A percentile compares a stretch with the other conserved stretches of the same genome.
These are phyloP conservation scores for Caenorhabditis doughertyi DNA, from an alignment of 2,888 invertebrate genomes.

Conservation along the genomic window DNA sequence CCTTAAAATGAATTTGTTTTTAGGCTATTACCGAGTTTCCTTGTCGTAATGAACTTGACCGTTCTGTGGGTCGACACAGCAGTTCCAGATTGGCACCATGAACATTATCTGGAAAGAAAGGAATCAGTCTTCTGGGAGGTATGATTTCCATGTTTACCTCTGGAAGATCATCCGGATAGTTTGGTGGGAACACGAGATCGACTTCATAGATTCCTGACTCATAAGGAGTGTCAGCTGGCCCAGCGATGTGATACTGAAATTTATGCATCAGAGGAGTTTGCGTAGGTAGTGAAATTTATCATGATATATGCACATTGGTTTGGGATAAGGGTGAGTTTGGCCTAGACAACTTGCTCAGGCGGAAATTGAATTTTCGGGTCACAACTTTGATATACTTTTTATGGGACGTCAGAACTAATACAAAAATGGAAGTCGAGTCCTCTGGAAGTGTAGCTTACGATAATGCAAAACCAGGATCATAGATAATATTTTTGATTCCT, in stretches of 20 bases:
- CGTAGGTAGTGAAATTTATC: too few species aligned
- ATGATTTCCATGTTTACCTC: not conserved
- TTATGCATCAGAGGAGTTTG: not conserved
- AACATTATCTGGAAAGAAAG: not conserved
- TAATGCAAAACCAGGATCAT: too few species aligned
- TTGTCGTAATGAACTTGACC: not conserved
- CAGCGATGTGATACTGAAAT: slow-evolving; percentile 8
- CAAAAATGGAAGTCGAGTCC: too few species aligned
- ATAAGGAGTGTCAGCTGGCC: not conserved
- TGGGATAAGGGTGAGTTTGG: too few species aligned
- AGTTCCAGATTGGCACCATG: slow-evolving; percentile 15
- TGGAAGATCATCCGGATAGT: not conserved
- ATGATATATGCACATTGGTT: too few species aligned
- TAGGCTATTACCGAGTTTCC: not conserved
- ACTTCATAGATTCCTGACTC: not conserved
- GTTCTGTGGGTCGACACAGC: not conserved
- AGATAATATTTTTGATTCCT: too few species aligned
- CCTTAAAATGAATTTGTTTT: not conserved
- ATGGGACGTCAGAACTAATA: too few species aligned
- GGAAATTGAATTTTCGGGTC: too few species aligned
- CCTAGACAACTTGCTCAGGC: too few species aligned
- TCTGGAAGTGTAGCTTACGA: too few species aligned
- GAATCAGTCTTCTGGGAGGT: too few species aligned
- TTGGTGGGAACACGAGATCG: not conserved
- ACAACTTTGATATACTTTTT: too few species aligned